phyloP scores from a whole-genome alignment of 2,888 invertebrate genomes.

The Agrenia bidenticulata region DNA sequence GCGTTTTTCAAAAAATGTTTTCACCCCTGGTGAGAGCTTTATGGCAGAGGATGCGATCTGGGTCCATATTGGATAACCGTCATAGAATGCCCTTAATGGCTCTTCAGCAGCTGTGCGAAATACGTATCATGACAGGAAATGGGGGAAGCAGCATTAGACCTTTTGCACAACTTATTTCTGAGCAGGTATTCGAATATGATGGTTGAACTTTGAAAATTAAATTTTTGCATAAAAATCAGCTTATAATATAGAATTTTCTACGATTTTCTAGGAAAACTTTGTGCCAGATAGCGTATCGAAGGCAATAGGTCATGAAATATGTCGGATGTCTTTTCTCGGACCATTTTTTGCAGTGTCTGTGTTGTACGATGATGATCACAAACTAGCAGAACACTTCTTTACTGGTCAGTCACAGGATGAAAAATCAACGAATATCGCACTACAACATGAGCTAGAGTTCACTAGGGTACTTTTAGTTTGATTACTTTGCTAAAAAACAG shows the following conservation, averaged over 20 bases:
- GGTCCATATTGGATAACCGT: slow-evolving; percentile 69
- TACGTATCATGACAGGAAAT: slow-evolving; percentile 65
- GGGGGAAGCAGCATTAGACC: slow-evolving; percentile 66
- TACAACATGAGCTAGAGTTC: slow-evolving; percentile 78
- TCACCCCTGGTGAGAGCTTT: slow-evolving; percentile 71
- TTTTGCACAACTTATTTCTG: slow-evolving; percentile 68
- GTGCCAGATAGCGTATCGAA: slow-evolving; percentile 70
- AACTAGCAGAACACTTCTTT: slow-evolving; percentile 77
- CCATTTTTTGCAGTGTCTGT: slow-evolving; percentile 89
- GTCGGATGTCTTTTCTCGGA: slow-evolving; percentile 80
- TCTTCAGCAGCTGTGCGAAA: slow-evolving; percentile 76
- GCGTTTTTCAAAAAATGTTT: slow-evolving; percentile 65
- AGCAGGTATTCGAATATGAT: no score
- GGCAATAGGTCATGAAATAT: slow-evolving; percentile 81
- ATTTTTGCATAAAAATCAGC: no score
- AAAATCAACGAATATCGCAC: slow-evolving; percentile 67
- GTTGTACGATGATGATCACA: slow-evolving; percentile 89
- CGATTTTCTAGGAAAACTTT: slow-evolving; percentile 64
- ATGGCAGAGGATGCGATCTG: slow-evolving; percentile 67
- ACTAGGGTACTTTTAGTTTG: slow-evolving; percentile 61
- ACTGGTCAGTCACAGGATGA: slow-evolving; percentile 64
- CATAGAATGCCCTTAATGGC: slow-evolving; percentile 70
- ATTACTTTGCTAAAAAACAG: neutral
- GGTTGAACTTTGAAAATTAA: no score
- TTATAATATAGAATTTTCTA: slow-evolving; percentile 54